Percentiles rank a stretch among this genome's conserved stretches.
Evolutionary conservation across 2,113 vertebrate species (phyloP).

Genomic region (Gobiocypris rarus): DNA sequence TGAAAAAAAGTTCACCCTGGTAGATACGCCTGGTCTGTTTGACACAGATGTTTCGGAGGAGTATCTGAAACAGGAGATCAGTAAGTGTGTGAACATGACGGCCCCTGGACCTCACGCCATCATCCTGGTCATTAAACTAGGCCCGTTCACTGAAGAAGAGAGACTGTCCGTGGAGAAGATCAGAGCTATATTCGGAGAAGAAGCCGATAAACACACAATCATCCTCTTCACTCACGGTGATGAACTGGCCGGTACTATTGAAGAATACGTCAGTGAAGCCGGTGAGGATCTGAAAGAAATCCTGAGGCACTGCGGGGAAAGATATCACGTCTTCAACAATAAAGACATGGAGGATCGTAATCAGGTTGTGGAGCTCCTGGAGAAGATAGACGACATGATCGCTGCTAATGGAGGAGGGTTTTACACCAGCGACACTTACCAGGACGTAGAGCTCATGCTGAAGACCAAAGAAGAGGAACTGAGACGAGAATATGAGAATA

Average conservation of each 20-base stretch:
- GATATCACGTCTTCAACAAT: neutral
- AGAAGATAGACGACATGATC: neutral
- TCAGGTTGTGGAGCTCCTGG: neutral
- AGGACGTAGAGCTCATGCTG: neutral
- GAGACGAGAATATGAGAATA: neutral
- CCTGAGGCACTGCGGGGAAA: no score
- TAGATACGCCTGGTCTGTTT: no score
- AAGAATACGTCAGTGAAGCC: no score
- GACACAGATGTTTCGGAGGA: no score
- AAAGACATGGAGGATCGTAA: neutral
- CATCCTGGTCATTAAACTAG: no score
- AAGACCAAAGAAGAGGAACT: neutral
- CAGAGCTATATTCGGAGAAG: constrained; percentile 25
- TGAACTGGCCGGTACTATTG: no score
- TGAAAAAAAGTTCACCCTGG: no score
- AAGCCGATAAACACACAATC: constrained; percentile 36
- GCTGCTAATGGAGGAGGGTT: neutral
- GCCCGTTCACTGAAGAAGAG: no score
- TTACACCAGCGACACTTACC: neutral
- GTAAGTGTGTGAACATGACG: no score
- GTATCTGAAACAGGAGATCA: no score
- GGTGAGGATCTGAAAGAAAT: no score
- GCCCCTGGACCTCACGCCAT: no score
- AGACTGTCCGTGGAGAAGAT: neutral
- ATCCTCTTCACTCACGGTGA: neutral